Percentiles rank a stretch among this genome's conserved stretches.
Evolutionary conservation across 2,888 invertebrate species (phyloP).

Genomic region (Lasioglossum calceatum): DNA sequence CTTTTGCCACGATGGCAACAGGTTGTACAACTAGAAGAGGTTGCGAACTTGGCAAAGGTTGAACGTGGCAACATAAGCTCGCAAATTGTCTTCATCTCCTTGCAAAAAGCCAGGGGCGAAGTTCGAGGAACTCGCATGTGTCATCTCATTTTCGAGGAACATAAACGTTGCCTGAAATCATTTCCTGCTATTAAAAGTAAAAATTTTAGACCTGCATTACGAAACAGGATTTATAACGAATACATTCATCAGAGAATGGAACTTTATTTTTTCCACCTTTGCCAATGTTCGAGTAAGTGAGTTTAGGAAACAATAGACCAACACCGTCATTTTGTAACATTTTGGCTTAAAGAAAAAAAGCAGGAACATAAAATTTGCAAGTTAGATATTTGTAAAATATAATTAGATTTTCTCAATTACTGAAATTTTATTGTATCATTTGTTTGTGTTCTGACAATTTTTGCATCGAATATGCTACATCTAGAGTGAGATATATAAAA

Average conservation of each 20-base stretch:
- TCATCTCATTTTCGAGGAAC: neutral
- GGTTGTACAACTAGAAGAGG: constrained; percentile 63
- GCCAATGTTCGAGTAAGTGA: neutral
- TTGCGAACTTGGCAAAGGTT: constrained; percentile 63
- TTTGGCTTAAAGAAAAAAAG: no score
- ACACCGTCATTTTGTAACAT: no score
- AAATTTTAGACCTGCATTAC: neutral
- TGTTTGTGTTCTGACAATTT: neutral
- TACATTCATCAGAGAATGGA: neutral
- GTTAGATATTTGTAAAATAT: neutral
- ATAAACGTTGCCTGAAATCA: neutral
- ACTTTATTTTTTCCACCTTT: neutral
- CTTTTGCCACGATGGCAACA: constrained; percentile 67
- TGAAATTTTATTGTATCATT: neutral
- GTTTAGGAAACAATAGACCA: neutral
- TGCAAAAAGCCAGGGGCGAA: constrained; percentile 18
- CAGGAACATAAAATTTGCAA: neutral
- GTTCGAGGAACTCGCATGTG: constrained; percentile 14
- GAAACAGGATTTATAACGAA: neutral
- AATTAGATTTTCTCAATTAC: neutral
- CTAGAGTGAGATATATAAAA: neutral
- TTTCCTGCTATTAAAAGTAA: neutral
- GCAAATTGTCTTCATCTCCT: constrained; percentile 57
- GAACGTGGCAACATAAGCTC: constrained; percentile 45
- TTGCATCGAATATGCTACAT: neutral